Percentiles rank a stretch among this genome's conserved stretches.
Evolutionary conservation across 1,140 invertebrate genomes (phyloP).

Genomic region (Rhagoletis zephyria): DNA sequence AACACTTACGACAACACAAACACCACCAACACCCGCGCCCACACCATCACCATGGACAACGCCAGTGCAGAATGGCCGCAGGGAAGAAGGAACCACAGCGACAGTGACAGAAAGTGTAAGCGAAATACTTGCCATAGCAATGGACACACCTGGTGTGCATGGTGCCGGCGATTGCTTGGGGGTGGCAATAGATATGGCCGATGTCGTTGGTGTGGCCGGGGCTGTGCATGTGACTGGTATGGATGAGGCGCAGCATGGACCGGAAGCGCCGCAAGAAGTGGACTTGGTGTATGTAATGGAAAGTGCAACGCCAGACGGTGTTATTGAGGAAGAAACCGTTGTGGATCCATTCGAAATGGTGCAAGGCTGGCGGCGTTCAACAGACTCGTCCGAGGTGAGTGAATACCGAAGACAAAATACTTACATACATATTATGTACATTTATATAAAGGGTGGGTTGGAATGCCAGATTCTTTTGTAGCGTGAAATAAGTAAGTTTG

Average conservation of each 20-base stretch:
- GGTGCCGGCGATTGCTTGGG: background rate
- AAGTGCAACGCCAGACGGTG: slow-evolving; percentile 62
- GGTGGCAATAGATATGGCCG: background rate
- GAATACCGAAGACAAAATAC: too few relatives aligned
- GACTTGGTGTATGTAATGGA: slow-evolving; percentile 68
- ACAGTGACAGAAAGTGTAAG: slow-evolving; percentile 19
- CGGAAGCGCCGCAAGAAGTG: slow-evolving; percentile 59
- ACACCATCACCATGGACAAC: slow-evolving; percentile 57
- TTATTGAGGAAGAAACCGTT: slow-evolving; percentile 23
- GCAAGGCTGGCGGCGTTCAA: slow-evolving; percentile 44
- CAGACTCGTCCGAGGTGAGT: slow-evolving; percentile 45
- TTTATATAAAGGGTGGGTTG: too few relatives aligned
- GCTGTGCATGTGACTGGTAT: background rate
- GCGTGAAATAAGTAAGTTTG: background rate
- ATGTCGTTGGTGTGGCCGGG: background rate
- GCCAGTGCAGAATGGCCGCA: slow-evolving; percentile 35
- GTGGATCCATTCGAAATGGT: slow-evolving; percentile 41
- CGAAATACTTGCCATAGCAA: slow-evolving; percentile 51
- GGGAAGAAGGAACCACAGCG: background rate
- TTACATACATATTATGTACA: too few relatives aligned
- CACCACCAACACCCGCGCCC: slow-evolving; percentile 5
- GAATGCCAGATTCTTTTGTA: background rate
- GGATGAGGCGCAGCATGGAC: slow-evolving; percentile 8
- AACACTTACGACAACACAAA: slow-evolving; percentile 46
- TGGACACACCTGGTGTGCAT: slow-evolving; percentile 36